Conservation (phyloP, 1,140 invertebrate genomes). For the Penaeus vannamei region DNA sequence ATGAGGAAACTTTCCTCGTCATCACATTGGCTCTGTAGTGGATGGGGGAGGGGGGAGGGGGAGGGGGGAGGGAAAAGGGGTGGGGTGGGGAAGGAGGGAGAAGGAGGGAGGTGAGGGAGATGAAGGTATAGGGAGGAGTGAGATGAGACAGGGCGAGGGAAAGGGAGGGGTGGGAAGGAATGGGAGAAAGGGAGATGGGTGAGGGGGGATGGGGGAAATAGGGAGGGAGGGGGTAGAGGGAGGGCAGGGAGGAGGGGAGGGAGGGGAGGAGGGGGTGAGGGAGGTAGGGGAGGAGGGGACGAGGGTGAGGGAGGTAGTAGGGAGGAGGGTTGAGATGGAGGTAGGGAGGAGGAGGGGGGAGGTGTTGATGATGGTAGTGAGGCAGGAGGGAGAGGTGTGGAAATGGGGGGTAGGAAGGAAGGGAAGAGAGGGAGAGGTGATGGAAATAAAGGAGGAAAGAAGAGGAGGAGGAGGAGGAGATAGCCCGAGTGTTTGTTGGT, state of each 20-base stretch:
- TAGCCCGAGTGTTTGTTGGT: conserved; percentile 4
- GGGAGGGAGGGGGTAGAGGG: neutral
- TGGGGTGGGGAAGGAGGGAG: too few relatives aligned
- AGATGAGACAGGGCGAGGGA: too few relatives aligned
- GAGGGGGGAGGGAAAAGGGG: too few relatives aligned
- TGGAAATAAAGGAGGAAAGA: neutral
- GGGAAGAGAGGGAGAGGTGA: too few relatives aligned
- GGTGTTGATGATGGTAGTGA: too few relatives aligned
- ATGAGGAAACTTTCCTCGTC: too few relatives aligned
- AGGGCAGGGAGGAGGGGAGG: neutral
- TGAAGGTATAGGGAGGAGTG: too few relatives aligned
- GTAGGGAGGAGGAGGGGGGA: conserved; percentile 6
- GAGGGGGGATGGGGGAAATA: neutral
- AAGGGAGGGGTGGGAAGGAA: too few relatives aligned
- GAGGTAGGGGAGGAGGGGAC: neutral
- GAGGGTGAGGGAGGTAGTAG: neutral
- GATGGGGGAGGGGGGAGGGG: too few relatives aligned
- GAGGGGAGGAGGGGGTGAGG: neutral
- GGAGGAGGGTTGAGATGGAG: neutral
- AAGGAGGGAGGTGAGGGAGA: too few relatives aligned
- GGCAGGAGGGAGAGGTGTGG: neutral
- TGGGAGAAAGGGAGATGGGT: too few relatives aligned
- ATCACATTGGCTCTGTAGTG: too few relatives aligned
- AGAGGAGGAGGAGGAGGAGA: conserved; percentile 16
- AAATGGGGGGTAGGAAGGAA: neutral